These are phyloP conservation scores for Chouioia cunea DNA, from an alignment of 2,888 invertebrate genomes.

Conservation along the genomic window DNA sequence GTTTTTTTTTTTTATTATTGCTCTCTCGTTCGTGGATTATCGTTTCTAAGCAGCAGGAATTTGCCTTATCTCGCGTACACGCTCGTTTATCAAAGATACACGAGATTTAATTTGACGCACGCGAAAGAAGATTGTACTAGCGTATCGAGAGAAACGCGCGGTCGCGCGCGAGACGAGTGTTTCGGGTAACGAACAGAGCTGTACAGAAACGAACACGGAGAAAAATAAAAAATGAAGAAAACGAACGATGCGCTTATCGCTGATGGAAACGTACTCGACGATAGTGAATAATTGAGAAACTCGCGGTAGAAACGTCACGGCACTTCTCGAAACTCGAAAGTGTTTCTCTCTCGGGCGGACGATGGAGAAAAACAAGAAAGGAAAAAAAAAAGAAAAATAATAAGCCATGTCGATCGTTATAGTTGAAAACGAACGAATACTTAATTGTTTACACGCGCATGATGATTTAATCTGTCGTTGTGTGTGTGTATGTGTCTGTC, in stretches of 20 bases:
- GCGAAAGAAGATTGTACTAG: too few species aligned
- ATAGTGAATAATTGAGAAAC: constrained; percentile 36
- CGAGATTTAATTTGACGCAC: too few species aligned
- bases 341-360: neutral
- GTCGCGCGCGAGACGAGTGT: too few species aligned
- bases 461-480: constrained; percentile 27
- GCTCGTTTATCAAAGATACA: too few species aligned
- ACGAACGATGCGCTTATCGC: constrained; percentile 25
- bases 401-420: neutral
- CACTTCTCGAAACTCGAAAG: constrained; percentile 38
- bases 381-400: neutral
- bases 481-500: constrained; percentile 20
- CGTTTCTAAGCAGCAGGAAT: too few species aligned
- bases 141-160: too few species aligned
- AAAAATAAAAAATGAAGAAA: too few species aligned
- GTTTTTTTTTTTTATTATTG: too few species aligned
- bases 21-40: too few species aligned
- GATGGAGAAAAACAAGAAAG: neutral
- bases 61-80: too few species aligned
- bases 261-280: constrained; percentile 37
- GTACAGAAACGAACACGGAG: too few species aligned
- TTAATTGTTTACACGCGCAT: constrained; percentile 32
- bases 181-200: too few species aligned
- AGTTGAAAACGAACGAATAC: constrained; percentile 6
- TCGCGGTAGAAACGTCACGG: constrained; percentile 7